Conservation (phyloP, 37 sponge, comb jelly and placozoan species). For the Geodia barretti region DNA sequence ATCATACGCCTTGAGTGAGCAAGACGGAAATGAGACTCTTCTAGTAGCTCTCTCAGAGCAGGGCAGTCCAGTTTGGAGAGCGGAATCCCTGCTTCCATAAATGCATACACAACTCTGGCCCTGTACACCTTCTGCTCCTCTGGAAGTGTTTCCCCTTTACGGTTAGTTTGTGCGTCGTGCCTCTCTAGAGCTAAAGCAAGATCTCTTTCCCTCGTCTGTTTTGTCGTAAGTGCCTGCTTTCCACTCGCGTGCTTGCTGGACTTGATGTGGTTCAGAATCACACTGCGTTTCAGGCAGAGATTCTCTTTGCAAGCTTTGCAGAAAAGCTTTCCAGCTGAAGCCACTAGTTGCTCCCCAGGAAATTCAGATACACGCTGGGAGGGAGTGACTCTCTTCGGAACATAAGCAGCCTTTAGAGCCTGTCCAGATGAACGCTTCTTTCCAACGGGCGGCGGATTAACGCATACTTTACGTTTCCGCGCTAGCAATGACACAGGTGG, state of each 20-base stretch:
- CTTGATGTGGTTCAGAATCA: slow-evolving; percentile 7
- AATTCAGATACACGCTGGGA: slow-evolving; percentile 13
- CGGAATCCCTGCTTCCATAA: slow-evolving; percentile 2
- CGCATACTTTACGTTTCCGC: slow-evolving; percentile 2
- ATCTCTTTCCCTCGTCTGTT: neutral
- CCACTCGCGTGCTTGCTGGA: neutral
- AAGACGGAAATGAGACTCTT: slow-evolving; percentile 16
- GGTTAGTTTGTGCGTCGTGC: slow-evolving; percentile 3
- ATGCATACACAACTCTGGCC: slow-evolving; percentile 3
- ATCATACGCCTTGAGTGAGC: neutral
- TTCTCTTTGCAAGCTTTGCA: slow-evolving; percentile 9
- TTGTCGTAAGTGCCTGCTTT: neutral
- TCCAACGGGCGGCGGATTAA: slow-evolving; percentile 6
- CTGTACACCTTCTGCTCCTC: slow-evolving; percentile 13
- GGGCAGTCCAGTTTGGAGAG: slow-evolving; percentile 2
- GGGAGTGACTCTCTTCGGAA: neutral
- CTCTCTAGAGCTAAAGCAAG: neutral
- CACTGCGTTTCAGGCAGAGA: slow-evolving; percentile 10
- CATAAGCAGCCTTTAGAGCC: slow-evolving; percentile 2
- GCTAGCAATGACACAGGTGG: slow-evolving; percentile 3
- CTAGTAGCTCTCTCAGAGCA: slow-evolving; percentile 15
- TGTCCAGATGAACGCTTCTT: slow-evolving; percentile 12
- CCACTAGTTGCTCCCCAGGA: slow-evolving; percentile 1
- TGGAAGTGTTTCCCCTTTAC: slow-evolving; percentile 15
- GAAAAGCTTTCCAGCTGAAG: slow-evolving; percentile 3